A percentile compares a stretch with the other conserved stretches of the same genome.
These are phyloP conservation scores for Cromileptes altivelis DNA, from an alignment of 2,113 vertebrate genomes.

Conservation along the genomic window DNA sequence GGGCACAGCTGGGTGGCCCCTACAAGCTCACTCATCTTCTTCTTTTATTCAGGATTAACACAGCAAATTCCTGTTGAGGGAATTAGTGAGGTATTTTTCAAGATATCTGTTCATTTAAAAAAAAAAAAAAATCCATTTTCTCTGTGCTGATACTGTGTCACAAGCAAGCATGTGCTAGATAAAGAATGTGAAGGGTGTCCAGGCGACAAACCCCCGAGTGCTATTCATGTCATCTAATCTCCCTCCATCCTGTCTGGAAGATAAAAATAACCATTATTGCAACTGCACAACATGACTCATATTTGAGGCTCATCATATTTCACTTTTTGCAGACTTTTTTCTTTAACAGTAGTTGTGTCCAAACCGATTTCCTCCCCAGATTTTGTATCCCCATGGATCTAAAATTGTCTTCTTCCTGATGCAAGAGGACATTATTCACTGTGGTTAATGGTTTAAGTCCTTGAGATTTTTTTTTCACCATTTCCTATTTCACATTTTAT, in stretches of 20 bases:
- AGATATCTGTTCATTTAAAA: conserved; percentile 38
- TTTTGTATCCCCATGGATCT: background rate
- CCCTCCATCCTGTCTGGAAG: conserved; percentile 30
- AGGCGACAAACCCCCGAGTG: conserved; percentile 7
- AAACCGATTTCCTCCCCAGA: background rate
- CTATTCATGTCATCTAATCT: conserved; percentile 51
- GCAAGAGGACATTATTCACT: conserved; percentile 16
- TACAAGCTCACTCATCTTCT: conserved; percentile 42
- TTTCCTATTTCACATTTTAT: background rate
- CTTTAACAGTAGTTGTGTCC: background rate
- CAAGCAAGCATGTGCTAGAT: conserved; percentile 9
- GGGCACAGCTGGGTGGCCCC: conserved; percentile 74
- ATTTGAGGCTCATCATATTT: background rate
- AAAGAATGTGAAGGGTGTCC: conserved; percentile 34
- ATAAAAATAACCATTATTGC: conserved; percentile 42
- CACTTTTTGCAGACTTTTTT: background rate
- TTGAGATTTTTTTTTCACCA: background rate
- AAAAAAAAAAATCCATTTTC: background rate
- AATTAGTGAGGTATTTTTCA: conserved; percentile 42
- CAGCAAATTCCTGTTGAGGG: conserved; percentile 34
- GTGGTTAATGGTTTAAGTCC: background rate
- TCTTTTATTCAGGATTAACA: conserved; percentile 61
- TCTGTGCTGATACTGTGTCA: background rate
- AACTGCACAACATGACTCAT: conserved; percentile 23
- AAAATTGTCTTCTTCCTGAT: background rate